Evolutionary conservation across 1,140 invertebrate species (phyloP).

Genomic region (Solenopsis fugax): DNA sequence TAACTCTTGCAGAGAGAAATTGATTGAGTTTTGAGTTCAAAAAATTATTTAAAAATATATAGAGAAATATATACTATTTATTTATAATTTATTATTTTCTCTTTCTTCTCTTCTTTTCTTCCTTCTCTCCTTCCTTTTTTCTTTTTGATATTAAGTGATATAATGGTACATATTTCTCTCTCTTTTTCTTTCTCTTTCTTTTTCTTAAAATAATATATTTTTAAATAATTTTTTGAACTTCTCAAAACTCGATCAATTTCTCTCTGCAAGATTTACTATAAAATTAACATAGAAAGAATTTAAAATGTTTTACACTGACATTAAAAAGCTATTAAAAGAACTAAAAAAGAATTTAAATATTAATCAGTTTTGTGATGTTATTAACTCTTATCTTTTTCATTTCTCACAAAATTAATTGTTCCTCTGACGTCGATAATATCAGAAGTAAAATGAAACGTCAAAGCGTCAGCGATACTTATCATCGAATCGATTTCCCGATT

Average conservation of each 20-base stretch:
- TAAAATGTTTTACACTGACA: background rate
- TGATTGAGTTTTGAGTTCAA: background rate
- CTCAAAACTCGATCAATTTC: background rate
- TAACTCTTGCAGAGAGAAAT: background rate
- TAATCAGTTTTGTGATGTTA: background rate
- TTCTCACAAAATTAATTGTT: background rate
- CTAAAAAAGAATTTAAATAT: background rate
- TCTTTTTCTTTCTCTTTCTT: no score
- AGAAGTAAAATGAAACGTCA: conserved; percentile 6
- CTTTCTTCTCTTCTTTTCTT: background rate
- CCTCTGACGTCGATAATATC: background rate
- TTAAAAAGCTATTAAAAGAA: background rate
- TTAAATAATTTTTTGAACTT: background rate
- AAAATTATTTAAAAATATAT: background rate
- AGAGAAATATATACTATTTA: background rate
- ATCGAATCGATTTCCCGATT: background rate
- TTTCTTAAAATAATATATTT: background rate
- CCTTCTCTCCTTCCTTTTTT: no score
- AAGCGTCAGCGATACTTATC: background rate
- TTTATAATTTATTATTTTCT: background rate
- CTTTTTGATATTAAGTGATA: no score
- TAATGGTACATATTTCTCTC: background rate
- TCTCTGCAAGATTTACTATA: background rate
- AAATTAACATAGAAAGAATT: background rate
- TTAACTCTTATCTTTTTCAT: no score